Percentiles rank a stretch among this genome's conserved stretches.
Conservation (phyloP, 2,113 vertebrate genomes). For the Pseudopipra pipra region DNA sequence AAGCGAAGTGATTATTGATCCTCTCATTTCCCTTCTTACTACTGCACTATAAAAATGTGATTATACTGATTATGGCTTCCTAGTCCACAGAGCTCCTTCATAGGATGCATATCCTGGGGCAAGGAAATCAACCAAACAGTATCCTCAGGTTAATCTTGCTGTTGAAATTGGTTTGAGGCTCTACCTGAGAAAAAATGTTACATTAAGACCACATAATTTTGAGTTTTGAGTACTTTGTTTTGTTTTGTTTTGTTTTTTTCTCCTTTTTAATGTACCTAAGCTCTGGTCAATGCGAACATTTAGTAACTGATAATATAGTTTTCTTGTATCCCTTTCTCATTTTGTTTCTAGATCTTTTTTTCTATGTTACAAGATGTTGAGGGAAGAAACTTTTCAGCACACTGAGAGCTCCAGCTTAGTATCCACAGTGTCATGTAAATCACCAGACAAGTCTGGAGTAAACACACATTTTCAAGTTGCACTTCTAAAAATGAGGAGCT, state of each 20-base stretch:
- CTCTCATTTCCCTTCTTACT: neutral
- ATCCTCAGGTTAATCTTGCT: neutral
- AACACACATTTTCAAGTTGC: neutral
- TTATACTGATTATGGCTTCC: neutral
- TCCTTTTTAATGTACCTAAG: neutral
- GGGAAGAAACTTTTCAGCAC: neutral
- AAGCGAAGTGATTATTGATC: neutral
- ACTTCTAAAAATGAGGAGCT: neutral
- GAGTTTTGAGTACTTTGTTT: neutral
- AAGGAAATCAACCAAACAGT: neutral
- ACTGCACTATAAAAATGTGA: neutral
- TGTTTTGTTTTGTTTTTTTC: accelerated
- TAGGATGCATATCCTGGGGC: neutral
- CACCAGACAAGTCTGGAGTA: neutral
- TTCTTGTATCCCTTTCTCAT: neutral
- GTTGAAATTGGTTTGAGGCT: neutral
- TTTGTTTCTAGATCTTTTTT: neutral
- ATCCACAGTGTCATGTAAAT: neutral
- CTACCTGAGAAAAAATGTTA: neutral
- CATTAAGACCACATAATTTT: neutral
- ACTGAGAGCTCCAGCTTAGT: neutral
- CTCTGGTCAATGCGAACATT: neutral
- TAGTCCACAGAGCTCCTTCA: neutral
- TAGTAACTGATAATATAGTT: neutral
- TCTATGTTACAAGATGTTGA: neutral